These are phyloP conservation scores for Salmo trutta DNA, from an alignment of 2,797 vertebrate genomes.

Conservation along the genomic window DNA sequence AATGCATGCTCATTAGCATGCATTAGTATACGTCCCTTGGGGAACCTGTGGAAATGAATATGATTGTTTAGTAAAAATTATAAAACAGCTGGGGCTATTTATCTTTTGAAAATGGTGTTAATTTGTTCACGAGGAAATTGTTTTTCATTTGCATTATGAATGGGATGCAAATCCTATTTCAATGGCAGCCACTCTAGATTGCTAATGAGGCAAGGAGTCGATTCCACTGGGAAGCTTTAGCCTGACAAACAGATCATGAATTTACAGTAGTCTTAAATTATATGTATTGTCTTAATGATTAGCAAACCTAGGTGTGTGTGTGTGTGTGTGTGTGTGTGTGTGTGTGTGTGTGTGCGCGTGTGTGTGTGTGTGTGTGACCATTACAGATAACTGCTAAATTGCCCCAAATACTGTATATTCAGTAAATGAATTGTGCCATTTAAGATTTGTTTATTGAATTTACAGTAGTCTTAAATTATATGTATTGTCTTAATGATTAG, in stretches of 20 bases:
- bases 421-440: no score
- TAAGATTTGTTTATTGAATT: no score
- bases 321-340: no score
- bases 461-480: no score
- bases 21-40: conserved; percentile 62
- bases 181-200: conserved; percentile 44
- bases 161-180: conserved; percentile 66
- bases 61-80: conserved; percentile 78
- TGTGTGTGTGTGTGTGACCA: not conserved
- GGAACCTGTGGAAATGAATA: conserved; percentile 64
- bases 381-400: no score
- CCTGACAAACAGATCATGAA: conserved; percentile 68
- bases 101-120: conserved; percentile 79
- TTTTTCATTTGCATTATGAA: conserved; percentile 79
- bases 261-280: conserved; percentile 47
- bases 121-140: conserved; percentile 76
- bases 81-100: conserved; percentile 78
- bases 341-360: not conserved
- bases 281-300: not conserved
- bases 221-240: conserved; percentile 61
- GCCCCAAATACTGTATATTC: no score
- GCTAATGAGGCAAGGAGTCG: conserved; percentile 64
- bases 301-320: not conserved
- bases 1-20: conserved; percentile 68
- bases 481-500: no score